Evolutionary conservation across 2,888 invertebrate genomes (phyloP).

Genomic region (Augochlorella aurata): DNA sequence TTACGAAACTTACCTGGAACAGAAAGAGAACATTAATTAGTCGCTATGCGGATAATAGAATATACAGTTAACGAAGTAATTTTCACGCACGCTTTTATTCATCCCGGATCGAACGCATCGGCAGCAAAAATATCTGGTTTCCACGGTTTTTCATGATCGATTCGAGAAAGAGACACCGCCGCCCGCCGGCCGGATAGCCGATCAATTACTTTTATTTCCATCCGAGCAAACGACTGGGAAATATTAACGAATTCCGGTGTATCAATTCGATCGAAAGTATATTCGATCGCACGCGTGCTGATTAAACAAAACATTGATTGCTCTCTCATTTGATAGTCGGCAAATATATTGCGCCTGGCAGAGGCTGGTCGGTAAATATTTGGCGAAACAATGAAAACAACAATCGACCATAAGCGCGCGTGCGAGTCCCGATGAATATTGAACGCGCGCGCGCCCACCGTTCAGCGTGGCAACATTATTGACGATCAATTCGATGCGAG

Average conservation of each 20-base stretch:
- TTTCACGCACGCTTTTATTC: no score
- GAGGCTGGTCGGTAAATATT: slow-evolving; percentile 43
- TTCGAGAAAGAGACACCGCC: not conserved
- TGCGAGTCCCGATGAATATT: slow-evolving; percentile 39
- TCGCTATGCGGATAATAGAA: no score
- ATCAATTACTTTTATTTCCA: slow-evolving; percentile 26
- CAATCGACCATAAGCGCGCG: slow-evolving; percentile 39
- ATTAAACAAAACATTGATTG: slow-evolving; percentile 54
- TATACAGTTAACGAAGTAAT: not conserved
- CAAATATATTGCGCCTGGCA: slow-evolving; percentile 43
- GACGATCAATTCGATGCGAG: slow-evolving; percentile 35
- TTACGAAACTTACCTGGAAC: not conserved
- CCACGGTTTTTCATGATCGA: not conserved
- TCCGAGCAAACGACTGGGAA: slow-evolving; percentile 16
- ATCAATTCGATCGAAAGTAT: slow-evolving; percentile 31
- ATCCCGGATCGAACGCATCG: no score
- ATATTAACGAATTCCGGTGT: slow-evolving; percentile 46
- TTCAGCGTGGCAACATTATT: slow-evolving; percentile 27
- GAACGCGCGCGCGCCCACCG: slow-evolving; percentile 14
- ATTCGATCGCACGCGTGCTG: slow-evolving; percentile 36
- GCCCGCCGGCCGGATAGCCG: no score
- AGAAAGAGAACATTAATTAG: not conserved
- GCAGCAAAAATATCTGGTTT: not conserved
- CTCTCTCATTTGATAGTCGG: slow-evolving; percentile 49
- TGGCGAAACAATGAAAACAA: slow-evolving; percentile 52